Conservation (phyloP, 1,140 invertebrate genomes). For the Leptopilina clavipes region DNA sequence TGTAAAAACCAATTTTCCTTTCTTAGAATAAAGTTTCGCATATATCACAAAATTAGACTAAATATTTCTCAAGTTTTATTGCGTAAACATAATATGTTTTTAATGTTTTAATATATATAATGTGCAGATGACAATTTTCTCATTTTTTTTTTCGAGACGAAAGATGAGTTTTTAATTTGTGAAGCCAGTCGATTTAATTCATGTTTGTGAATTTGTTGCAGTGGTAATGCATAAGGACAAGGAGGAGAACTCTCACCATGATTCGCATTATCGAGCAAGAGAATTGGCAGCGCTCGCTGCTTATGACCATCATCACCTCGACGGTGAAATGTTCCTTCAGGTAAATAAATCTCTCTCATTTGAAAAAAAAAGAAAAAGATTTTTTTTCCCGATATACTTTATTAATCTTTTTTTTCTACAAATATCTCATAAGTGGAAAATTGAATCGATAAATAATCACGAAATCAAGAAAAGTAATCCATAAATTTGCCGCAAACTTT, state of each 20-base stretch:
- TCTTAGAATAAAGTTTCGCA: no score
- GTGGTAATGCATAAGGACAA: slow-evolving; percentile 95
- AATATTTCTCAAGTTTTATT: no score
- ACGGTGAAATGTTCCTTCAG: slow-evolving; percentile 96
- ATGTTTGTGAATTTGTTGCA: slow-evolving; percentile 77
- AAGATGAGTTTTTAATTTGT: slow-evolving; percentile 24
- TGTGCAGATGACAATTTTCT: not conserved
- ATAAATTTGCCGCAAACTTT: not conserved
- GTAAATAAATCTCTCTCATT: slow-evolving; percentile 74
- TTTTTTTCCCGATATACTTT: not conserved
- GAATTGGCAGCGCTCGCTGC: slow-evolving; percentile 88
- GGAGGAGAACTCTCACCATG: slow-evolving; percentile 82
- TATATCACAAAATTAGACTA: no score
- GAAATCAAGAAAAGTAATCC: not conserved
- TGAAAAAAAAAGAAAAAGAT: not conserved
- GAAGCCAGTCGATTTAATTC: slow-evolving; percentile 36
- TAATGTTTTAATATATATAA: not conserved
- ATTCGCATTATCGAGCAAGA: slow-evolving; percentile 82
- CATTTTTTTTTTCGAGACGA: not conserved
- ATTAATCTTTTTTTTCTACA: not conserved
- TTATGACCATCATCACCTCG: slow-evolving; percentile 91
- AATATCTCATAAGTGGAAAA: not conserved
- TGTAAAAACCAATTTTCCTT: no score
- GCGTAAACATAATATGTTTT: not conserved
- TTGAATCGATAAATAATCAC: not conserved